Conservation (phyloP, 2,888 invertebrate genomes). For the Neuroscelio doddi region DNA sequence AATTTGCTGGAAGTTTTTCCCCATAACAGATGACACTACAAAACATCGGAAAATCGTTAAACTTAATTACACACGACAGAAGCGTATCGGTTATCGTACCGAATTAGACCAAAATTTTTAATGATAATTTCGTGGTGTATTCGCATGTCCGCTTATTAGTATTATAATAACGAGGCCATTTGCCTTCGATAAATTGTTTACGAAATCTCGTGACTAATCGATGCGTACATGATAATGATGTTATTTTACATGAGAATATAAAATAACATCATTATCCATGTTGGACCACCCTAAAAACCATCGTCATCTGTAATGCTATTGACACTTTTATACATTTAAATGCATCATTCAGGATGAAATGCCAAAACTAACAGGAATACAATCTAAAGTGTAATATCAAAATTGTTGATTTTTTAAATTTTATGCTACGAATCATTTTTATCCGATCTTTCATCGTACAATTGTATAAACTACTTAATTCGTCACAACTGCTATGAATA, state of each 20-base stretch:
- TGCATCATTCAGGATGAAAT: conserved; percentile 21
- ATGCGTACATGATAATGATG: conserved; percentile 64
- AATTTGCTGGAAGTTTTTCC: too few species aligned
- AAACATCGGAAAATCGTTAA: too few species aligned
- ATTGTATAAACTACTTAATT: too few species aligned
- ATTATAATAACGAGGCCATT: conserved; percentile 67
- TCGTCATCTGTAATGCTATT: conserved; percentile 41
- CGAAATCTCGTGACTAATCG: conserved; percentile 60
- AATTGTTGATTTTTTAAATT: too few species aligned
- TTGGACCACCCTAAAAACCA: conserved; percentile 62
- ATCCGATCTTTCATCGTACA: too few species aligned
- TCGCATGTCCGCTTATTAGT: conserved; percentile 62
- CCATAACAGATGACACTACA: too few species aligned
- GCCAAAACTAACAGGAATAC: neutral
- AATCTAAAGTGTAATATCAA: too few species aligned
- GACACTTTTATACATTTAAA: conserved; percentile 29
- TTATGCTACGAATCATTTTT: too few species aligned
- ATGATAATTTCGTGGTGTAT: conserved; percentile 43
- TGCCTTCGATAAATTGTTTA: conserved; percentile 62
- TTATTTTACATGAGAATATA: conserved; percentile 65
- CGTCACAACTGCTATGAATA: too few species aligned
- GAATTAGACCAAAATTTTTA: conserved; percentile 39
- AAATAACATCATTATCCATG: conserved; percentile 61
- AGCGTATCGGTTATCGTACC: conserved; percentile 50
- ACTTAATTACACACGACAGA: neutral